Percentiles rank a stretch among this genome's conserved stretches.
phyloP scores from a whole-genome alignment of 2,797 vertebrate genomes.

The Sebastes ruberrimus region DNA sequence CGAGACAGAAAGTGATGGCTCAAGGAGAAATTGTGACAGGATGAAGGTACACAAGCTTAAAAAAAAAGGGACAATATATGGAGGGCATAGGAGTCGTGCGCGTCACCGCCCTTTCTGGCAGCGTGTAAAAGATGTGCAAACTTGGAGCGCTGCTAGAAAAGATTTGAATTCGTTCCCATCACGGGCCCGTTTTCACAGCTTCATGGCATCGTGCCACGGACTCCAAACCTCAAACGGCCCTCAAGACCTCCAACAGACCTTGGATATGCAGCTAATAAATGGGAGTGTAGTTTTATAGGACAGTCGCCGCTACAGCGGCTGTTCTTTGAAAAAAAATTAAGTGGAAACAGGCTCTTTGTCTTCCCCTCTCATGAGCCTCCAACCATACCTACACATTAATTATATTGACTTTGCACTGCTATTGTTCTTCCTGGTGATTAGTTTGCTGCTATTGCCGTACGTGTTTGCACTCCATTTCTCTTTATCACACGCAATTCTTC shows the following conservation, averaged over 20 bases:
- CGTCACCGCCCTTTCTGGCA: constrained; percentile 4
- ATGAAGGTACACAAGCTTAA: constrained; percentile 1
- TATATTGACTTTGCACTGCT: constrained; percentile 53
- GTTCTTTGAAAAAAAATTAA: constrained; percentile 28
- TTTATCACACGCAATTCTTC: constrained; percentile 28
- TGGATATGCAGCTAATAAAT: constrained; percentile 54
- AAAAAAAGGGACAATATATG: constrained; percentile 7
- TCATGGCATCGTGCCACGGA: background rate
- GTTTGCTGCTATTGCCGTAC: constrained; percentile 35
- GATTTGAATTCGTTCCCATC: background rate
- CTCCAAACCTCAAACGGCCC: constrained; percentile 20
- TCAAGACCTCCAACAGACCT: constrained; percentile 59
- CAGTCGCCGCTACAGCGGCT: constrained; percentile 14
- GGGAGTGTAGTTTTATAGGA: constrained; percentile 45
- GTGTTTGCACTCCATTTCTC: constrained; percentile 36
- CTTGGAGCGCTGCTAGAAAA: background rate
- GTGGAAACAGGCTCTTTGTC: constrained; percentile 53
- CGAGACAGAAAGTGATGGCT: constrained; percentile 20
- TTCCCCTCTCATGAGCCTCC: constrained; percentile 46
- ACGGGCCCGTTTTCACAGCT: background rate
- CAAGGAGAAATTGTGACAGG: constrained; percentile 40
- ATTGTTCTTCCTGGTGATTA: constrained; percentile 51
- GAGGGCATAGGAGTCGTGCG: background rate
- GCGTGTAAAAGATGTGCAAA: background rate
- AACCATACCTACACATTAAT: constrained; percentile 39